Evolutionary conservation across 2,797 vertebrate species (phyloP), one percentile per base, ranked within the genome.

Genomic region (Glyptemys insculpta): DNA sequence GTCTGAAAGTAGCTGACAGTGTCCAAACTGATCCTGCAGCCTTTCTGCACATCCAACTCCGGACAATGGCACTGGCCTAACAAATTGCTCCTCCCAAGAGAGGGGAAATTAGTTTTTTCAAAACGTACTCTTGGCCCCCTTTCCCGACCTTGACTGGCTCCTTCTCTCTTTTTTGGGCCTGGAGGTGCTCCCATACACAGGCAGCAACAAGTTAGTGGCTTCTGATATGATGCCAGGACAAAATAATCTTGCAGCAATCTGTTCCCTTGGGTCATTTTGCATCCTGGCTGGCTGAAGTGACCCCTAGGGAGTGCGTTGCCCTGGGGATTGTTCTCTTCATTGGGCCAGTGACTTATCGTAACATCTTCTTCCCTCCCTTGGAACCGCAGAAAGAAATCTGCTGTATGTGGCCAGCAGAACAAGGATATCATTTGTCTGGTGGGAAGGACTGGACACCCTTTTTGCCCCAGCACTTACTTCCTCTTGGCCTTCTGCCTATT

Each of bases 181-280:
- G 5, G 2, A 29, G 79, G 8, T 0, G 12, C 72, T 91, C 27
- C 49, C 68, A 49, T 86, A 56, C 5, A 81, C 6, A 81, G 5
- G 1, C 1, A 83, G 0, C 9, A 1, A 0, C 49, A 92, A 81
- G 41, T 10, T 12, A 41, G 12, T 1, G 5, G 3, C 86, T 91
- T 91, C 37, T 88, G 14, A 72, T 12, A 2, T 56, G 79, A 23
- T 84, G 12, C 34, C 52, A 53, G 9, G 78, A 21, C 47, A 52
- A 76, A 37, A 84, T 76, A 79, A 89, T 15, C 9, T 37, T 72
- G 49, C 25, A 74, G n/a, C 21, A 65, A 31, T 47, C 47, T 41
- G 37, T 72, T 23, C n/a, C 65, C n/a, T 3, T 0, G 0, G 34
- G 9, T 34, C 74, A 41, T 83, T 89, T 68, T 78, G 16, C 44